A percentile compares a stretch with the other conserved stretches of the same genome.
phyloP scores from a whole-genome alignment of 2,797 vertebrate species.

The Fistularia tabacaria region DNA sequence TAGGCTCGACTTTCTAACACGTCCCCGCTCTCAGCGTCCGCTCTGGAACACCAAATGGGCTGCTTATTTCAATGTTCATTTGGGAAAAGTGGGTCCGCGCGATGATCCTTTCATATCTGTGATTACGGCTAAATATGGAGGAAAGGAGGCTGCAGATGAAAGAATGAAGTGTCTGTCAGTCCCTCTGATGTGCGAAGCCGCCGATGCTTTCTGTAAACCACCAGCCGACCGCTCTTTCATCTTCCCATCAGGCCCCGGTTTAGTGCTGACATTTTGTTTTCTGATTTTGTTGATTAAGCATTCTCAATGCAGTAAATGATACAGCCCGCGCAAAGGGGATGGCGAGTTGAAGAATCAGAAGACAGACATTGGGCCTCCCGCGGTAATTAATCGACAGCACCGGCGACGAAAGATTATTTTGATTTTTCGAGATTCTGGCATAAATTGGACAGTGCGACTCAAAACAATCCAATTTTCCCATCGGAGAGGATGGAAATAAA shows the following conservation, averaged over 20 bases:
- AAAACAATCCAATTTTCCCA: too few species aligned
- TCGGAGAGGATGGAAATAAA: too few species aligned
- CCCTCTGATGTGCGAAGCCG: constrained; percentile 35
- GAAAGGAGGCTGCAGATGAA: constrained; percentile 41
- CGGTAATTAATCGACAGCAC: constrained; percentile 39
- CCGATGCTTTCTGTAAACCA: constrained; percentile 48
- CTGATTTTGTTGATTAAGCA: constrained; percentile 70
- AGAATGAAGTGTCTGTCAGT: constrained; percentile 18
- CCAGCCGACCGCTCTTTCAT: constrained; percentile 52
- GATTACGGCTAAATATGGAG: constrained; percentile 39
- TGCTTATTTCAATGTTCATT: constrained; percentile 32
- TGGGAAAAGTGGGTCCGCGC: constrained; percentile 7
- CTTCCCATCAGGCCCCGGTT: constrained; percentile 45
- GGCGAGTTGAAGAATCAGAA: constrained; percentile 45
- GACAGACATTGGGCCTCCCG: constrained; percentile 45
- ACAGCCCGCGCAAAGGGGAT: constrained; percentile 33
- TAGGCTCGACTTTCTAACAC: constrained; percentile 13
- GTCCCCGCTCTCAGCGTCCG: background rate
- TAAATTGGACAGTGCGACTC: too few species aligned
- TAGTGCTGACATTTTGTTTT: constrained; percentile 56
- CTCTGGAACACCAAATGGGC: constrained; percentile 19
- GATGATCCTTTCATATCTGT: constrained; percentile 26
- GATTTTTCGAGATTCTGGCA: too few species aligned
- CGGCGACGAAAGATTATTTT: too few species aligned
- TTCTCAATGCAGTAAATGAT: constrained; percentile 58